phyloP scores from a whole-genome alignment of 2,113 vertebrate species.

The Crypturellus undulatus region DNA sequence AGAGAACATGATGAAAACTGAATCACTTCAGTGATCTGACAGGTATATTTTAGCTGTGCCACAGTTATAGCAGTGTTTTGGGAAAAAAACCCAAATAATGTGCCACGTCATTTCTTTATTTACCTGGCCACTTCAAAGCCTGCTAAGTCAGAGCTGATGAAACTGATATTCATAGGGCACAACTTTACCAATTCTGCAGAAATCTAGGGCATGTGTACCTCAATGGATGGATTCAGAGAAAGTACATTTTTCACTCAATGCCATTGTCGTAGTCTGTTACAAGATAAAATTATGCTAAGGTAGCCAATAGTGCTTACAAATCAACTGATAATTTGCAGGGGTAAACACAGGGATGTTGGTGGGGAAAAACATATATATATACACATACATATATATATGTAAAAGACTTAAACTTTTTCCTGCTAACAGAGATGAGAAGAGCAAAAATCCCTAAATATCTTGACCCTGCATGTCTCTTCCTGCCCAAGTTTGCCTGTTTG shows the following conservation, averaged over 20 bases:
- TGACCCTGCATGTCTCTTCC: background rate
- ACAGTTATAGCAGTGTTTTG: background rate
- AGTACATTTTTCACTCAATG: conserved; percentile 7
- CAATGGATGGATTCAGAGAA: background rate
- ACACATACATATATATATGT: too few species aligned
- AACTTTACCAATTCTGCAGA: background rate
- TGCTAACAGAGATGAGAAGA: background rate
- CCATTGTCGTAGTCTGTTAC: background rate
- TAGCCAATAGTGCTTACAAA: background rate
- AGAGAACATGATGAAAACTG: background rate
- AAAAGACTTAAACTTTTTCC: background rate
- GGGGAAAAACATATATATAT: background rate
- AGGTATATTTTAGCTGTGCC: background rate
- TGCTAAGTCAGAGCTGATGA: background rate
- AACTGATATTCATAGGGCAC: conserved; percentile 25
- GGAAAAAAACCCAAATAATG: conserved; percentile 26
- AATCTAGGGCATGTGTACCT: background rate
- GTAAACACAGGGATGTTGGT: background rate
- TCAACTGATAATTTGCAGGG: background rate
- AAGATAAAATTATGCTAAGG: conserved; percentile 13
- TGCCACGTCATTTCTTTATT: background rate
- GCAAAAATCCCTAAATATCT: background rate
- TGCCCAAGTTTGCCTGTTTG: background rate
- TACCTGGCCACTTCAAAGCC: background rate
- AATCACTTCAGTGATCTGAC: background rate